Evolutionary conservation across 2,888 invertebrate genomes (phyloP).

Genomic region (Acholoe squamosa): DNA sequence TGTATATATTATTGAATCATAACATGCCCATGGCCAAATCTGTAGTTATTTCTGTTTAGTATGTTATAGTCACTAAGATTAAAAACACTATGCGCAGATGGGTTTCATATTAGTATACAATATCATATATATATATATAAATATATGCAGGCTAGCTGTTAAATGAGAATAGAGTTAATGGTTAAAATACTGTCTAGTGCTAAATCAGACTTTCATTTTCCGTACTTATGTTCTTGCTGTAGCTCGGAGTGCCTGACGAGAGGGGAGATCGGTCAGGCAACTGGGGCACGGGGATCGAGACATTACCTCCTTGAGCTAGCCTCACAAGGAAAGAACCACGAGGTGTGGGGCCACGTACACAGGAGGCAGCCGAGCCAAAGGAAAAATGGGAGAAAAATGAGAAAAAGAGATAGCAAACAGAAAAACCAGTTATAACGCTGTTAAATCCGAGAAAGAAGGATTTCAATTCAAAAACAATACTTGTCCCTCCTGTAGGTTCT

Average conservation of each 20-base stretch:
- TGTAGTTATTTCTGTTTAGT: slow-evolving; percentile 18
- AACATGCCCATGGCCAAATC: slow-evolving; percentile 45
- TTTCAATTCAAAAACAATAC: neutral
- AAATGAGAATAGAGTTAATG: slow-evolving; percentile 10
- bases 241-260: slow-evolving; percentile 54
- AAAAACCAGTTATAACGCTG: neutral
- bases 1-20: slow-evolving; percentile 17
- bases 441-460: neutral
- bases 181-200: slow-evolving; percentile 22
- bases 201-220: neutral
- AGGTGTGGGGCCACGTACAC: neutral
- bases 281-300: slow-evolving; percentile 54
- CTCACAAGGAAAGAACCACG: slow-evolving; percentile 30
- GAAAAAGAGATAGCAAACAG: slow-evolving; percentile 13
- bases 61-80: slow-evolving; percentile 32
- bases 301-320: slow-evolving; percentile 42
- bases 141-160: slow-evolving; percentile 51
- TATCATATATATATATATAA: slow-evolving; percentile 14
- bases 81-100: neutral
- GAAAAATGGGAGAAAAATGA: slow-evolving; percentile 8
- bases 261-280: slow-evolving; percentile 56
- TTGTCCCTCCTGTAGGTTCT: neutral
- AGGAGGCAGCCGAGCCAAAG: neutral
- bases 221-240: slow-evolving; percentile 56
- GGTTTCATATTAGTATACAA: slow-evolving; percentile 35